Evolutionary conservation across 23 tunicate genomes (phyloP).

Genomic region (Trididemnum nubilum): DNA sequence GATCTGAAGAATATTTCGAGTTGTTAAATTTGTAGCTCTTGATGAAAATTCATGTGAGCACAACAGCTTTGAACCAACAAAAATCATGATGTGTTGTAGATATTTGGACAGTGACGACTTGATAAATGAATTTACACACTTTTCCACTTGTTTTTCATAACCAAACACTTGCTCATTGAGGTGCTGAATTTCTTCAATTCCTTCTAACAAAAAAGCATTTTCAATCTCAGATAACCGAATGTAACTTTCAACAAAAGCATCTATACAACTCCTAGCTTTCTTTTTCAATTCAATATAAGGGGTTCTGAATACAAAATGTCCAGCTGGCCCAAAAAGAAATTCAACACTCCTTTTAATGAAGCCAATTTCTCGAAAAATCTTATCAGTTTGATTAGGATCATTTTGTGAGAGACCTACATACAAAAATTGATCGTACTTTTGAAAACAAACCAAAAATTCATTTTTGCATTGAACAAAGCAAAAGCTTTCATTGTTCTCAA

Average conservation of each 20-base stretch:
- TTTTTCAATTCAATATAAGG: not conserved
- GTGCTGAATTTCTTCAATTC: not conserved
- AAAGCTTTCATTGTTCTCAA: not conserved
- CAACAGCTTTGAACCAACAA: conserved; percentile 1
- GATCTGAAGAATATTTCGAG: conserved; percentile 1
- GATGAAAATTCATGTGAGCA: not conserved
- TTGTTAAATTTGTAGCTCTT: not conserved
- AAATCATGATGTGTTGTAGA: not conserved
- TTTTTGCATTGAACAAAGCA: conserved; percentile 14
- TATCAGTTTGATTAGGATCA: not conserved
- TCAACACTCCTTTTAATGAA: not conserved
- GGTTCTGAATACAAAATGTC: not conserved
- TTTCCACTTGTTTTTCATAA: not conserved
- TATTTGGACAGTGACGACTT: not conserved
- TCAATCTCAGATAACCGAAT: not conserved
- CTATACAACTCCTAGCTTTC: not conserved
- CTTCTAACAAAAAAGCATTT: conserved; percentile 10
- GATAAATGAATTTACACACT: not conserved
- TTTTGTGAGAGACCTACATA: not conserved
- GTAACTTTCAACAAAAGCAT: not conserved
- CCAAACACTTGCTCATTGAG: not conserved
- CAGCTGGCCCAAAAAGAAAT: conserved; percentile 9
- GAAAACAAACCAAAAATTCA: not conserved
- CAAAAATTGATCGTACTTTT: conserved; percentile 6
- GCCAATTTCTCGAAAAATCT: conserved; percentile 13